phyloP scores from a whole-genome alignment of 2,113 vertebrate species.

The Urocolius indicus region DNA sequence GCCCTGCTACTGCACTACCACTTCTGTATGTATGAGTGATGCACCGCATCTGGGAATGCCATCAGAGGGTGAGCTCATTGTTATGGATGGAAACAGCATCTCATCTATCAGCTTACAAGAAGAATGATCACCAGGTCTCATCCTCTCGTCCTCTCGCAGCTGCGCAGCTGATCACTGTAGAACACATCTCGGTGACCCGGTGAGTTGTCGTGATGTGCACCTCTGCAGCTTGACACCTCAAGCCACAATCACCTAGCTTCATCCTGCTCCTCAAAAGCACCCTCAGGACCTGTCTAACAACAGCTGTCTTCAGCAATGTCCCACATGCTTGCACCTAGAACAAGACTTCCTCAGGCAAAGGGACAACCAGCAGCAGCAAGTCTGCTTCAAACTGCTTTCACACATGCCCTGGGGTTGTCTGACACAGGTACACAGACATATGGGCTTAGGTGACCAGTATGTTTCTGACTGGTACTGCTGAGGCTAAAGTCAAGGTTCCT shows the following conservation, averaged over 20 bases:
- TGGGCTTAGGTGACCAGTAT: not conserved
- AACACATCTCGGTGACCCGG: not conserved
- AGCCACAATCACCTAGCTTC: not conserved
- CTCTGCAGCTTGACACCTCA: not conserved
- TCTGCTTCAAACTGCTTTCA: not conserved
- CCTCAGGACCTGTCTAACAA: not conserved
- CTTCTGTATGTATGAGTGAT: not conserved
- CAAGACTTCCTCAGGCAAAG: not conserved
- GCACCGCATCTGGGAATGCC: not conserved
- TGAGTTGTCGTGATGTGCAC: not conserved
- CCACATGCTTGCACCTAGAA: not conserved
- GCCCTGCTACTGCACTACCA: not conserved
- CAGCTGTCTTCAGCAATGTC: not conserved
- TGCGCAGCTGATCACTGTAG: accelerated
- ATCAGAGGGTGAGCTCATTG: not conserved
- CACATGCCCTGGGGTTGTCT: not conserved
- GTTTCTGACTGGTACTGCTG: not conserved
- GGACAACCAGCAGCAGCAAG: not conserved
- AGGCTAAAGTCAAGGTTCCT: not conserved
- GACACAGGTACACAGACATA: not conserved
- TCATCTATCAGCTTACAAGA: not conserved
- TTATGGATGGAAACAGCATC: not conserved
- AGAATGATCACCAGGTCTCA: not conserved
- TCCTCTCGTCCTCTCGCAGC: not conserved
- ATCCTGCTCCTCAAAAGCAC: not conserved